phyloP scores from a whole-genome alignment of 2,113 vertebrate species.

The Rhinolophus sinicus region DNA sequence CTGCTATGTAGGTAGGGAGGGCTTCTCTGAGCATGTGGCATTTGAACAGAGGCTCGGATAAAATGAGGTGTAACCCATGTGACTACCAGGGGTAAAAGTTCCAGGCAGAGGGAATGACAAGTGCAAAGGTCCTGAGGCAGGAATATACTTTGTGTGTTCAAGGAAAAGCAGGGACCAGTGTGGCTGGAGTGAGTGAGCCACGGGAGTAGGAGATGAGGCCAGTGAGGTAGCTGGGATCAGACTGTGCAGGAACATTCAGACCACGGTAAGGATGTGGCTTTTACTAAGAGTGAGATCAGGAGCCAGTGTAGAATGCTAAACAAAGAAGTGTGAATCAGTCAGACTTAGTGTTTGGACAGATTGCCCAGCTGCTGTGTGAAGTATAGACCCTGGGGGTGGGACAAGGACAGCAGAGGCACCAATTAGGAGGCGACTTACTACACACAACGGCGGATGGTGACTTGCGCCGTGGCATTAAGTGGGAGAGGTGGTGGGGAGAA shows the following conservation, averaged over 20 bases:
- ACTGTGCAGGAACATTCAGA: neutral
- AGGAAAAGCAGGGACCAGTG: neutral
- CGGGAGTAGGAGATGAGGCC: neutral
- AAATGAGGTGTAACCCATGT: neutral
- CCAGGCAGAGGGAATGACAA: neutral
- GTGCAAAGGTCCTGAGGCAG: neutral
- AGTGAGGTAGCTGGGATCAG: neutral
- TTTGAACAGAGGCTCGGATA: neutral
- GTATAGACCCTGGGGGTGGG: neutral
- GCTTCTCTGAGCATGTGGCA: neutral
- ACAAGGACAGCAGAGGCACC: neutral
- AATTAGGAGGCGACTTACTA: neutral
- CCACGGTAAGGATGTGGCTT: neutral
- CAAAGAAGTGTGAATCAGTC: neutral
- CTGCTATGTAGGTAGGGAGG: neutral
- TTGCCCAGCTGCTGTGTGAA: neutral
- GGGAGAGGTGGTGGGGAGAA: neutral
- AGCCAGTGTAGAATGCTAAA: neutral
- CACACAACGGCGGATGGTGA: rapidly evolving
- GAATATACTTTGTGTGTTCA: neutral
- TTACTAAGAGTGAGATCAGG: neutral
- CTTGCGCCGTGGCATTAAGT: neutral
- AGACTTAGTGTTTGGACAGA: neutral
- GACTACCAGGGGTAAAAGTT: neutral
- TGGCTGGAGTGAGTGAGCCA: too few species aligned